phyloP scores from a whole-genome alignment of 1,140 invertebrate genomes.

The Drosophila navojoa region DNA sequence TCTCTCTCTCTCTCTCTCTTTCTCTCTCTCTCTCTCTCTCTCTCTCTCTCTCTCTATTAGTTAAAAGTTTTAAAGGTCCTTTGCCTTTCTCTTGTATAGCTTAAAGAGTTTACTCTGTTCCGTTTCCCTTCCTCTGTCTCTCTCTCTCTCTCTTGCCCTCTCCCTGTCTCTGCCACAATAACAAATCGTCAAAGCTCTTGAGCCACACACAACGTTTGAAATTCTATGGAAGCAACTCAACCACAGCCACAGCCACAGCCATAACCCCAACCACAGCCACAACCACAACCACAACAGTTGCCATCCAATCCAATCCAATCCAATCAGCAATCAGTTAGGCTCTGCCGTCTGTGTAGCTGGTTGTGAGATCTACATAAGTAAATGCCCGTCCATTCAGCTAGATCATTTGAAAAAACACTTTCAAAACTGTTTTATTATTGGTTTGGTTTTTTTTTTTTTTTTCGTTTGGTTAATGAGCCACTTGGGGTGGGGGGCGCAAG shows the following conservation, averaged over 20 bases:
- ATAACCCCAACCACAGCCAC: neutral
- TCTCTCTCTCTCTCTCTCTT: neutral
- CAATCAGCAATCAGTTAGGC: slow-evolving; percentile 24
- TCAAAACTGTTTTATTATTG: slow-evolving; percentile 26
- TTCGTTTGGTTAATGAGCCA: slow-evolving; percentile 66
- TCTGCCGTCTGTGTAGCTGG: slow-evolving; percentile 14
- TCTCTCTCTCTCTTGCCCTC: neutral
- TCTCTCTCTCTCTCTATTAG: neutral
- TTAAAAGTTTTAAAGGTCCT: too few relatives aligned
- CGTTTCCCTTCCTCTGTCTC: too few relatives aligned
- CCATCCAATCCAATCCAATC: slow-evolving; percentile 21
- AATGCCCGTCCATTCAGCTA: slow-evolving; percentile 8
- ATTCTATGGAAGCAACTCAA: slow-evolving; percentile 10
- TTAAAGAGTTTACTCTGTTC: neutral
- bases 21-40: neutral
- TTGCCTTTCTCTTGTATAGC: too few relatives aligned
- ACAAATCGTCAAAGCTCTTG: neutral
- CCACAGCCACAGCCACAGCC: neutral
- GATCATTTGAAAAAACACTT: slow-evolving; percentile 44
- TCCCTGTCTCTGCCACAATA: neutral
- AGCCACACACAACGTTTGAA: slow-evolving; percentile 15
- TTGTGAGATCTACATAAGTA: slow-evolving; percentile 24
- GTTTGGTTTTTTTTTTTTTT: slow-evolving; percentile 23
- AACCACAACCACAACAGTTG: neutral
- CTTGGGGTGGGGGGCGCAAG: slow-evolving; percentile 1